Evolutionary conservation across 2,113 vertebrate genomes (phyloP), one percentile per base, ranked within the genome.

Genomic region (Percina caprodes): DNA sequence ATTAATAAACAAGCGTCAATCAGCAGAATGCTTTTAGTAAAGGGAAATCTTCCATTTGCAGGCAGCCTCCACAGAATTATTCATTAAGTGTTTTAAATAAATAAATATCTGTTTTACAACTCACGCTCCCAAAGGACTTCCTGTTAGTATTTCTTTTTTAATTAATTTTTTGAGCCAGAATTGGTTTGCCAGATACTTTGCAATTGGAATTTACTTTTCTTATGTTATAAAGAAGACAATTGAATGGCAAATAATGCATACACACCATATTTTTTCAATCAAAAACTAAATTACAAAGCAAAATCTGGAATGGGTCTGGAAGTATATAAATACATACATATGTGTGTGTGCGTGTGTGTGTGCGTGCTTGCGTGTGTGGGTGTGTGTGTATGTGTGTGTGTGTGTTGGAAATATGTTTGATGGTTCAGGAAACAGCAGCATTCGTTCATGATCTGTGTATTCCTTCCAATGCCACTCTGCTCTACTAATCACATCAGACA

Each of bases 401-500:
- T 30, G 48, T 71, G 21, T 26, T 21, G 54, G 35, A 14, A 46
- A 45, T 45, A n/a, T 19, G 11, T 61, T 67, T 46, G 7, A 73
- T 49, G 45, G 33, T 16, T 52, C 3, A 45, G 26, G 16, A 56
- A 30, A 48, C 1, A 1, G 7, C 42, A 63, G 18, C 14, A 23
- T 54, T 72, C 30, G 68, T 49, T 65, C 51, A 69, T 56, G 3
- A 19, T 59, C 55, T 71, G 63, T 51, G 52, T 73, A 33, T 35
- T 62, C 72, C 21, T 45, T 76, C 16, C 30, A 35, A n/a, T 42
- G 26, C 14, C 71, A 12, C 73, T 21, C 33, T 54, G 49, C 61
- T 62, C 49, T 10, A 66, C 45, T 71, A 71, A 75, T 74, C 49
- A 42, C 67, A 80, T 86, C 83, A 88, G 3, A 51, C 66, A 30